A percentile compares a stretch with the other conserved stretches of the same genome.
Evolutionary conservation across 2,797 vertebrate species (phyloP).

Genomic region (Pseudotriccus pelzelni): DNA sequence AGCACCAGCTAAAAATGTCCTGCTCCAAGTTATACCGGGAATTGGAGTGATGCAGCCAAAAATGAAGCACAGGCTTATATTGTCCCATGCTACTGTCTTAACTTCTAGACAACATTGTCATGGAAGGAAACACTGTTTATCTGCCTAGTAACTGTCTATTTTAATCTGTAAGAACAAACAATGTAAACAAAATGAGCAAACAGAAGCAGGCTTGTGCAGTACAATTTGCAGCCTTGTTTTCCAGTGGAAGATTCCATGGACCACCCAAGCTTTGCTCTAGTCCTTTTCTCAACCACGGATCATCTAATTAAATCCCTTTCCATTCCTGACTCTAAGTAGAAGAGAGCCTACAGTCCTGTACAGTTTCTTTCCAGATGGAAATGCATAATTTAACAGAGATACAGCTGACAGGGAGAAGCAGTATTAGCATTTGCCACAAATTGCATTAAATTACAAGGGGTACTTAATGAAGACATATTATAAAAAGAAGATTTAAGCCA

Average conservation of each 20-base stretch:
- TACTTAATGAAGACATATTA: slow-evolving; percentile 67
- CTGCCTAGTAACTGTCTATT: slow-evolving; percentile 60
- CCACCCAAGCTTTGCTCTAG: slow-evolving; percentile 66
- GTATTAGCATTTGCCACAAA: slow-evolving; percentile 68
- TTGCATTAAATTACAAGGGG: slow-evolving; percentile 60
- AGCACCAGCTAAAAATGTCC: background rate
- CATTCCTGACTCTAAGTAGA: slow-evolving; percentile 62
- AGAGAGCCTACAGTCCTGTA: slow-evolving; percentile 60
- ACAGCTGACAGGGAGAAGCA: slow-evolving; percentile 71
- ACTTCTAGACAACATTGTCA: slow-evolving; percentile 22
- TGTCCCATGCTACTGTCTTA: slow-evolving; percentile 8
- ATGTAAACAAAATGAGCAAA: slow-evolving; percentile 70
- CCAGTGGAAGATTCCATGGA: slow-evolving; percentile 47
- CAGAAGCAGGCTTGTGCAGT: slow-evolving; percentile 58
- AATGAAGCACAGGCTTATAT: background rate
- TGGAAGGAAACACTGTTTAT: slow-evolving; percentile 59
- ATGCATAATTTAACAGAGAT: slow-evolving; percentile 77
- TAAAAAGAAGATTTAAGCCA: slow-evolving; percentile 64
- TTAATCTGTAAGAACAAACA: slow-evolving; percentile 68
- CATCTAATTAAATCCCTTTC: slow-evolving; percentile 72
- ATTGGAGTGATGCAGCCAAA: background rate
- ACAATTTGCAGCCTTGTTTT: slow-evolving; percentile 49
- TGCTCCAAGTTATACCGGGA: background rate
- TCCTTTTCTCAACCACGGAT: slow-evolving; percentile 61
- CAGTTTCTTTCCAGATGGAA: slow-evolving; percentile 73